Base-by-base conservation (phyloP, 2,888 invertebrate genomes). In the Trachelus troglodyta region DNA sequence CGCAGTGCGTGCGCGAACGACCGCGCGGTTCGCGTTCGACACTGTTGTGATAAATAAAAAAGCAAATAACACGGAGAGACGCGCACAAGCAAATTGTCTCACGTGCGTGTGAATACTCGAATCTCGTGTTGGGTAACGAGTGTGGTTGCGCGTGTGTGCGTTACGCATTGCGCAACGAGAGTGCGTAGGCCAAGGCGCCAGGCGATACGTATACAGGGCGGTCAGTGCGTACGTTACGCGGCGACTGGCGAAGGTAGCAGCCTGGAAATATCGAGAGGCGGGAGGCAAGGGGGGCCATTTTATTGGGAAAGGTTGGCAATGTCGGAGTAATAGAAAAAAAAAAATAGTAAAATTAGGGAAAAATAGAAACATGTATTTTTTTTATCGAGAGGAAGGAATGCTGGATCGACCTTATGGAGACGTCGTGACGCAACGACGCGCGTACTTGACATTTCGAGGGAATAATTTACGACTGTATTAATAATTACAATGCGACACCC, bases 131-230 rank as follows among this genome's bases (percentile, higher is more conserved):
- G 81, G 75, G 15, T 15, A 75, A 77, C 78, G 79, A 81, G 77
- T 56, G 69, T 9, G n/a, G 30, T 0, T 15, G 34, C 75, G 15
- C 69, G 6, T 69, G 69, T 69, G n/a, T 34, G 77, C 75, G 80
- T 80, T 79, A 74, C 76, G 69, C 69, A 79, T 85, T 85, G 82
- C 83, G 85, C 78, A 83, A 84, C 79, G 79, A 78, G 69, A 83
- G 83, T 84, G 84, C 85, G 85, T 84, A 85, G 85, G 81, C 84
- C 84, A 85, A 83, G 84, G 78, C 84, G 83, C 81, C 81, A 77
- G 76, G 81, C 71, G 69, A 76, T 80, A 82, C 82, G 75, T 81
- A 81, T 80, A 77, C 40, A 40, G 40, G 56, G 68, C 15, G 40
- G 68, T 75, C 37, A 56, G 30, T 75, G 30, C 31, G 23, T 31